phyloP scores from a whole-genome alignment of 2,113 vertebrate species.

The Uria aalge region DNA sequence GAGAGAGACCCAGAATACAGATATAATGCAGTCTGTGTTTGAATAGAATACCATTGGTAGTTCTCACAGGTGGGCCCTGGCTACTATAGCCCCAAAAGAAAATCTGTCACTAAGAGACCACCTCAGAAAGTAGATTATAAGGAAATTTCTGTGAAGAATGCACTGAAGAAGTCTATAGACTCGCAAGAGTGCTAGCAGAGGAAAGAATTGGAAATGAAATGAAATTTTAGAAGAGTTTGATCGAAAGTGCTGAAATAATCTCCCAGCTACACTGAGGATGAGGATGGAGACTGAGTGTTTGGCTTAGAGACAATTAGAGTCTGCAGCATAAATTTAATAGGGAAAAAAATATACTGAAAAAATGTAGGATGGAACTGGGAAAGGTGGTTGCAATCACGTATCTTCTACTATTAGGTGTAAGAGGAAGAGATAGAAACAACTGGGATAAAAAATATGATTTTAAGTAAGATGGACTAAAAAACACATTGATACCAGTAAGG shows the following conservation, averaged over 20 bases:
- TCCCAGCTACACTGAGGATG: not conserved
- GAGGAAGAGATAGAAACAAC: not conserved
- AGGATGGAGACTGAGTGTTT: not conserved
- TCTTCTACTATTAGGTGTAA: not conserved
- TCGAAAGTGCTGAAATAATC: not conserved
- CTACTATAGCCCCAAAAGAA: not conserved
- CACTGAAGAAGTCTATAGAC: not conserved
- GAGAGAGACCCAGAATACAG: not conserved
- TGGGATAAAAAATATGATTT: not conserved
- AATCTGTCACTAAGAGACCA: not conserved
- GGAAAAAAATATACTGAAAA: not conserved
- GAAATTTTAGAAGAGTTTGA: not conserved
- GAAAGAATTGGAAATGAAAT: not conserved
- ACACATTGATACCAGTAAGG: not conserved
- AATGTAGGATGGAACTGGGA: not conserved
- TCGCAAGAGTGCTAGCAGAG: not conserved
- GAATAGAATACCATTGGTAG: not conserved
- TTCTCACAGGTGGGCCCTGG: not conserved
- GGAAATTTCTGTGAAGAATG: not conserved
- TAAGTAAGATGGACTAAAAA: not conserved
- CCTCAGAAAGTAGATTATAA: not conserved
- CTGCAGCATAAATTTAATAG: not conserved
- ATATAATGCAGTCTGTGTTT: not conserved
- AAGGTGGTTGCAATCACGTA: not conserved
- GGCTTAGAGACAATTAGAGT: not conserved